Evolutionary conservation across 2,888 invertebrate species (phyloP), one percentile per base, ranked within the genome.

Genomic region (Eulithis prunata): DNA sequence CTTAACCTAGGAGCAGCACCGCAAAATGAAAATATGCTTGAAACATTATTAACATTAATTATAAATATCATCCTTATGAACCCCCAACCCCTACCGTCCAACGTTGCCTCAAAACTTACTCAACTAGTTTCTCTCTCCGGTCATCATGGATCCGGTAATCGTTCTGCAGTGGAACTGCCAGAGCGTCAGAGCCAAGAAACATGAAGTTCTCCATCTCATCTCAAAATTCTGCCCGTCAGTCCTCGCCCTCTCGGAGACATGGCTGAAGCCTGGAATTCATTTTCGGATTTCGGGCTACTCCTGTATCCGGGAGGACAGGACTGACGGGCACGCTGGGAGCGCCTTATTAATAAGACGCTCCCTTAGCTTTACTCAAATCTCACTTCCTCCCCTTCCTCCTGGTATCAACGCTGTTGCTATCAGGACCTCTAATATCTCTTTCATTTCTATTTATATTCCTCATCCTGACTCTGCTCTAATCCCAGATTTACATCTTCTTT

Each of bases 71-170:
- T 55, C 13, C 10, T 43, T 21, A 55, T 43, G 43, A 55, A 55
- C 14, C 21, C 55, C 12, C 36, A 53, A 12, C 36, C 52, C 28
- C 52, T 55, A 55, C 55, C 55, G 55, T 43, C 14, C 55, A 55
- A 55, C 43, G 43, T 55, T 43, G 55, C 55, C 55, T 43, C 41
- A 10, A 41, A 55, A 55, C 55, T 55, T 12, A 43, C 43, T 4
- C 43, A 41, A 55, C 2, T 55, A 55, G 21, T 55, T 5, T 55
- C 55, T 7, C 2, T 43, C 5, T 38, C 55, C 21, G 43, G 43
- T 6, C 14, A 43, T 13, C 13, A 54, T 54, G 54, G 41, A 54
- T 54, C 47, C n/a, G 13, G 13, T 13, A 4, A 2, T 13, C n/a
- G 5, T 47, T n/a, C 13, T 47, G 4, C 47, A 47, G 13, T 47